phyloP scores from a whole-genome alignment of 2,888 invertebrate species.

The Lasioglossum malachurum region DNA sequence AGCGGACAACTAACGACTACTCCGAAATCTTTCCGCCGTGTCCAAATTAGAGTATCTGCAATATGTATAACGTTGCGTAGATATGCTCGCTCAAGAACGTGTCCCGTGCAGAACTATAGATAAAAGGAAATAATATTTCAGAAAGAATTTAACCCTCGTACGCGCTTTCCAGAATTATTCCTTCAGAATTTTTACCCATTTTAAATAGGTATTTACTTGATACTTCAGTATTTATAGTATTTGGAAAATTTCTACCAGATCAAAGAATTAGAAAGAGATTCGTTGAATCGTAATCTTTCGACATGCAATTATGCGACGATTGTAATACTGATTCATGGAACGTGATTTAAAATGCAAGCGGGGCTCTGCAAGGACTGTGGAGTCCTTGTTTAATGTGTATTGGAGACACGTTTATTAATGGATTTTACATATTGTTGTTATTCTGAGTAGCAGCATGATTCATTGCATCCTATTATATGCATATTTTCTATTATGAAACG shows the following conservation, averaged over 20 bases:
- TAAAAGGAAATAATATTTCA: background rate
- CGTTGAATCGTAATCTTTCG: background rate
- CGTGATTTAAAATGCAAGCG: background rate
- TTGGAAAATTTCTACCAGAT: too few species aligned
- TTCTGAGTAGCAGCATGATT: background rate
- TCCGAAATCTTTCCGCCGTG: background rate
- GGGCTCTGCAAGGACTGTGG: background rate
- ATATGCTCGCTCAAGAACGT: background rate
- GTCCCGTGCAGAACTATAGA: background rate
- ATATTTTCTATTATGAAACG: background rate
- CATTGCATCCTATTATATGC: background rate
- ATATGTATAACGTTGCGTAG: background rate
- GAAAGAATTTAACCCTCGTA: background rate
- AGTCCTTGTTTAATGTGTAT: conserved; percentile 9
- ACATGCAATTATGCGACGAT: background rate
- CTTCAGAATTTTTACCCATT: background rate
- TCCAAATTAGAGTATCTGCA: background rate
- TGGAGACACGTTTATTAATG: background rate
- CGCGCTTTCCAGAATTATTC: background rate
- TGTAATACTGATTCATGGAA: background rate
- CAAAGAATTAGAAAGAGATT: background rate
- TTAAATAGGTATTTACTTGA: too few species aligned
- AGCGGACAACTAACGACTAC: background rate
- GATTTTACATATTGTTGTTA: background rate
- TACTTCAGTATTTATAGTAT: background rate